Evolutionary conservation across 2,113 vertebrate genomes (phyloP), one percentile per base, ranked within the genome.

Genomic region (Hydrolagus affinis): DNA sequence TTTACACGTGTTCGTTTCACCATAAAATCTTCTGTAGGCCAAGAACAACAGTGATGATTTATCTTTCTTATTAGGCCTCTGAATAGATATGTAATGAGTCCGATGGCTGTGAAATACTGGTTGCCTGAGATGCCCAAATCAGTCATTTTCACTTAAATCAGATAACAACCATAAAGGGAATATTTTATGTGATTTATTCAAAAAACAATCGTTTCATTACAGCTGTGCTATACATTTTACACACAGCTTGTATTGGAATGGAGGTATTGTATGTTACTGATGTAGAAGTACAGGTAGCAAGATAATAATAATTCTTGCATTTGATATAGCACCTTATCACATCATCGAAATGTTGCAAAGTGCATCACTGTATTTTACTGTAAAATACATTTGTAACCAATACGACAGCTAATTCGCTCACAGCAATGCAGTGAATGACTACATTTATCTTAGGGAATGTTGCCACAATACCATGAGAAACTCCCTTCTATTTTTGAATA

Each of bases 61-160:
- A 83, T 68, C 15, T 64, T 83, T 32, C 78, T 83, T 25, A 83
- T 83, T 83, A 83, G 28, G 28, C 62, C 66, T 83, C 17, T 25
- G 64, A 66, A 83, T 64, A 68, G 60, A 32, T 28, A 66, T 17
- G 25, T 66, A 83, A 66, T 66, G 17, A 66, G 32, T 17, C 60
- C 8, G 28, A 23, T 32, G 60, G 78, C 78, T 32, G 25, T 83
- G 77, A 83, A 68, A 83, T 68, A 68, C 3, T n/a, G 25, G 66
- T 30, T 19, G 59, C 12, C 77, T 64, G 59, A 28, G 23, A 64
- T 64, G 28, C 78, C 62, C 17, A 66, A 83, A 80, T 80, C 59
- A 62, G 57, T 80, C 23, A 30, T 15, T 66, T 66, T 83, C 62
- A 83, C 62, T 62, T 62, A 66, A 83, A 25, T 64, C 62, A 62